Evolutionary conservation across 2,113 vertebrate species (phyloP), one percentile per base, ranked within the genome.

Genomic region (Ramphastos sulfuratus): DNA sequence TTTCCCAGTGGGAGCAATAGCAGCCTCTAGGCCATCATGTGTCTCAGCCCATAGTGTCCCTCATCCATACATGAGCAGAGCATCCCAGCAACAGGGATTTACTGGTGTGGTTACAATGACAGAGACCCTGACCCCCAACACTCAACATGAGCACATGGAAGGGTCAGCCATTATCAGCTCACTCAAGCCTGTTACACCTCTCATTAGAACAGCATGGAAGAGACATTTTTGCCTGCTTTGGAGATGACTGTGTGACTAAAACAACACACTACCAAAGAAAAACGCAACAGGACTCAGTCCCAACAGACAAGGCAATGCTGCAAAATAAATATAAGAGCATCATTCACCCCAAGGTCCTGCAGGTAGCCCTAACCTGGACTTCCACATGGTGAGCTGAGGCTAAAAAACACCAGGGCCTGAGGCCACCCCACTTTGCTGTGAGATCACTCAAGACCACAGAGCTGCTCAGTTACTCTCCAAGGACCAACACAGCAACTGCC

Each of bases 1-100:
- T 56, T n/a, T 64, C 20, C 42, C 27, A 25, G 1, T 2, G 42
- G 35, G 4, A 69, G 13, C 3, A 3, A 31, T 44, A 56, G 21
- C 2, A 23, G n/a, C 33, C 56, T 24, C 7, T 13, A 63, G 33
- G 30, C 39, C 63, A 58, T 9, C 12, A 1, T 0, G 0, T 2
- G 4, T 27, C n/a, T 16, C 73, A 79, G 27, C 30, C 50, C 17
- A 0, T 19, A 31, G 23, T 13, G 7, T 35, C 31, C 15, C 35
- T 55, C 35, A 8, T 23, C 33, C 25, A 9, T 1, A 12, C 2
- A 1, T 7, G 12, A 63, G 42, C 74, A 75, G 28, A 66, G 12
- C 25, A 10, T 12, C 31, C 71, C 37, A 79, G 31, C 20, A 39
- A 18, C 0, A 0, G 7, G 24, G 44, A 19, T 37, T 56, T 30